These are phyloP conservation scores for Rhinoderma darwinii DNA, from an alignment of 2,113 vertebrate species.

Conservation along the genomic window DNA sequence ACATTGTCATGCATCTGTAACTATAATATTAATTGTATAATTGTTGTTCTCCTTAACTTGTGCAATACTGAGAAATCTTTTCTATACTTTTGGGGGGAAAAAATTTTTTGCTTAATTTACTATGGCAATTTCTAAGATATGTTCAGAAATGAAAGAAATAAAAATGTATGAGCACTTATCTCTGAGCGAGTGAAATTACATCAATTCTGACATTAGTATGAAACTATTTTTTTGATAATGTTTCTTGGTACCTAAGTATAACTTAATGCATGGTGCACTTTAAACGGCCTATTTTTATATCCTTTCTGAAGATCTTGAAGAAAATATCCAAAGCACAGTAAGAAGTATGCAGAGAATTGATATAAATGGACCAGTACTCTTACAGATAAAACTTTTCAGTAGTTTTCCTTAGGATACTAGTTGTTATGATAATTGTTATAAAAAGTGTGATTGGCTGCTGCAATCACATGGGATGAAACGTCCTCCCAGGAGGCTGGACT, in stretches of 20 bases:
- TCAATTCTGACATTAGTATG: background rate
- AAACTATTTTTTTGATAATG: background rate
- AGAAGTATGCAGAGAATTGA: constrained; percentile 20
- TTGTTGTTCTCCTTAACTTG: background rate
- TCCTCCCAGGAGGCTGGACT: no score
- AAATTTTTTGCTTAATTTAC: background rate
- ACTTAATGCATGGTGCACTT: constrained; percentile 23
- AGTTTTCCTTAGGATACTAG: constrained; percentile 4
- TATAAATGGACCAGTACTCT: constrained; percentile 9
- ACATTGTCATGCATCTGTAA: background rate
- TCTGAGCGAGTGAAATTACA: background rate
- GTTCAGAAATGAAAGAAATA: background rate
- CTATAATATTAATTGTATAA: background rate
- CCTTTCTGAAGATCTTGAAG: background rate
- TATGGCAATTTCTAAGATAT: constrained; percentile 4
- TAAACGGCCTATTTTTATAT: constrained; percentile 23
- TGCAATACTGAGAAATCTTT: background rate
- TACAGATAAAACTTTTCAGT: constrained; percentile 41
- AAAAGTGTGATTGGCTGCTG: no score
- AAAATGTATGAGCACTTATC: constrained; percentile 4
- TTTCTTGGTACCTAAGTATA: background rate
- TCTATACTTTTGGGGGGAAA: background rate
- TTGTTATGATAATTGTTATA: constrained; percentile 20
- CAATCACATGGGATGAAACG: no score
- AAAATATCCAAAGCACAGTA: background rate